Evolutionary conservation across 2,113 vertebrate genomes (phyloP).

Genomic region (Origma solitaria): DNA sequence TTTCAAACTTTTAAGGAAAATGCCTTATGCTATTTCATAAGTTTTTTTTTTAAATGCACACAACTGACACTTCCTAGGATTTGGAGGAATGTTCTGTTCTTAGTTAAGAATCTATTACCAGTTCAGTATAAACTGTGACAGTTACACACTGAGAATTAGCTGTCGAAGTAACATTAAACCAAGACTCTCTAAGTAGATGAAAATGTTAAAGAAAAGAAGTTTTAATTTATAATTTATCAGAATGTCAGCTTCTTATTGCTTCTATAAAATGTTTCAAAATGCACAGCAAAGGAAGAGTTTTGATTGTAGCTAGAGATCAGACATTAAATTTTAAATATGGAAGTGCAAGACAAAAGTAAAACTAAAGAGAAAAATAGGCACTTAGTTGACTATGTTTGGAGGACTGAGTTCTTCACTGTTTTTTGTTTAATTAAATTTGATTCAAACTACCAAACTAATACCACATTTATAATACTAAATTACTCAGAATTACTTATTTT

Average conservation of each 20-base stretch:
- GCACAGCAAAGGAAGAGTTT: constrained; percentile 5
- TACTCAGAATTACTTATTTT: neutral
- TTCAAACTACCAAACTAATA: neutral
- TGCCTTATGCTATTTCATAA: neutral
- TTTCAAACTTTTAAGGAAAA: neutral
- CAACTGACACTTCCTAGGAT: neutral
- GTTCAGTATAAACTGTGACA: neutral
- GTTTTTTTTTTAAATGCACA: neutral
- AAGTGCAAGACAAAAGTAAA: neutral
- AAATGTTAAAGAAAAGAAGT: neutral
- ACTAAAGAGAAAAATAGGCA: neutral
- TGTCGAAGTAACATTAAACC: neutral
- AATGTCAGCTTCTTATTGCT: neutral
- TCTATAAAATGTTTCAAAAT: neutral
- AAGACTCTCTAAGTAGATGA: neutral
- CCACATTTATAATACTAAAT: neutral
- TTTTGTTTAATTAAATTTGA: neutral
- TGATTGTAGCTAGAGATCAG: neutral
- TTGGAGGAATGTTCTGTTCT: neutral
- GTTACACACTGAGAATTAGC: neutral
- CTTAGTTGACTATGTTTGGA: neutral
- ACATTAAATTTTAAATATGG: neutral
- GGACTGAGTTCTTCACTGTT: neutral
- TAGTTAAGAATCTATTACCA: neutral
- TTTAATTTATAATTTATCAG: constrained; percentile 45